Evolutionary conservation across 2,797 vertebrate species (phyloP), one percentile per base, ranked within the genome.

Genomic region (Crenuchus spilurus): DNA sequence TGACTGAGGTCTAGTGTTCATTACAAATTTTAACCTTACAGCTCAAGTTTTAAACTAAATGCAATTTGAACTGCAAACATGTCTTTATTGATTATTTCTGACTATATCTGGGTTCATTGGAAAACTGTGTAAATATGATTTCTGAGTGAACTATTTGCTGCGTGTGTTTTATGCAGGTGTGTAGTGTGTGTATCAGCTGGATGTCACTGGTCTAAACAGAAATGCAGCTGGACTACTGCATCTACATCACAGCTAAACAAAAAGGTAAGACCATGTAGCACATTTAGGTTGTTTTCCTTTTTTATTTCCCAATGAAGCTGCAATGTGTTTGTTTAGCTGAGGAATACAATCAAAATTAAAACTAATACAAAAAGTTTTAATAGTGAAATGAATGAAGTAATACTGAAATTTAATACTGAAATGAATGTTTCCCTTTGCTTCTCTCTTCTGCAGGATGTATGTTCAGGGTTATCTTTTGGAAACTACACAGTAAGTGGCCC

Each of bases 131-230:
- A n/a, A n/a, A n/a, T n/a, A n/a, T n/a, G n/a, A n/a, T n/a, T n/a
- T n/a, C n/a, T n/a, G n/a, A n/a, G n/a, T n/a, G n/a, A n/a, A n/a
- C n/a, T n/a, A n/a, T n/a, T n/a, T n/a, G n/a, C n/a, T n/a, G n/a
- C n/a, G 71, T 28, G 35, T n/a, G n/a, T n/a, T n/a, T 61, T 30
- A 7, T 52, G 13, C 66, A 91, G 90, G 70, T 92, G 90, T 81
- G 76, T 16, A 30, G 51, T 46, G 20, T 92, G 90, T 33, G 13
- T 91, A 4, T 31, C 58, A 3, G 82, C 81, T 48, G 90, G 89
- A n/a, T 92, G 91, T 75, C 61, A 62, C 52, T 92, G 91, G 90
- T 84, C 55, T 11, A 6, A 14, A 14, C 6, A 69, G 0, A 1
- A 3, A 26, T 92, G 90, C 39, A 70, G 79, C 33, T 91, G 88